phyloP scores from a whole-genome alignment of 2,888 invertebrate species.

The Cephus pulcher region DNA sequence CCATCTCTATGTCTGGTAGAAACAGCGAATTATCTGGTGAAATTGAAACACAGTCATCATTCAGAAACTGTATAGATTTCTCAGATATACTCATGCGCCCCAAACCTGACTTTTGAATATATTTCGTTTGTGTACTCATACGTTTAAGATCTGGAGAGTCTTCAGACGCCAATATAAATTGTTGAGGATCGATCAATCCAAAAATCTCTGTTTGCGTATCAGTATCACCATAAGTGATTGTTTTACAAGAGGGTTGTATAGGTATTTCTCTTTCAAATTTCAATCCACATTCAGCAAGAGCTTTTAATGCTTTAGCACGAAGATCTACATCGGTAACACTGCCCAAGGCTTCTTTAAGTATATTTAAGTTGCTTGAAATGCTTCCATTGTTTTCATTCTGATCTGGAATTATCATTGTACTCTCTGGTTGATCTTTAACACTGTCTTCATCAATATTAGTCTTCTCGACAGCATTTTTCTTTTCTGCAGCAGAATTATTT shows the following conservation, averaged over 20 bases:
- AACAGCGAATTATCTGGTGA: neutral
- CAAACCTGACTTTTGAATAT: neutral
- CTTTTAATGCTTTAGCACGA: slow-evolving; percentile 49
- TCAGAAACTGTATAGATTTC: neutral
- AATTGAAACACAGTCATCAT: neutral
- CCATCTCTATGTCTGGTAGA: neutral
- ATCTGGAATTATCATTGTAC: neutral
- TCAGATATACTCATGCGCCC: neutral
- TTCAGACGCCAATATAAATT: slow-evolving; percentile 35
- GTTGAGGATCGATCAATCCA: slow-evolving; percentile 23
- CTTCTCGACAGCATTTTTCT: neutral
- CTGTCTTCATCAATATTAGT: neutral
- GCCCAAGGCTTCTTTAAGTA: slow-evolving; percentile 50
- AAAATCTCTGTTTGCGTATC: slow-evolving; percentile 50
- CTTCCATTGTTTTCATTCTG: slow-evolving; percentile 14
- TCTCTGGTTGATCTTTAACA: neutral
- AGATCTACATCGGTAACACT: slow-evolving; percentile 47
- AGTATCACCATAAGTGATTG: slow-evolving; percentile 39
- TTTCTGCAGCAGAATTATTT: neutral
- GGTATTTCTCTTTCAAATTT: slow-evolving; percentile 44
- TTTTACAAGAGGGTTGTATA: slow-evolving; percentile 21
- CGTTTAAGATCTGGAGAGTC: slow-evolving; percentile 8
- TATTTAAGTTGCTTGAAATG: slow-evolving; percentile 33
- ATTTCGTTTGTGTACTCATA: neutral
- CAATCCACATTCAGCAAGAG: slow-evolving; percentile 52